Conservation (phyloP, 2,113 vertebrate genomes). For the Gymnobelideus leadbeateri region DNA sequence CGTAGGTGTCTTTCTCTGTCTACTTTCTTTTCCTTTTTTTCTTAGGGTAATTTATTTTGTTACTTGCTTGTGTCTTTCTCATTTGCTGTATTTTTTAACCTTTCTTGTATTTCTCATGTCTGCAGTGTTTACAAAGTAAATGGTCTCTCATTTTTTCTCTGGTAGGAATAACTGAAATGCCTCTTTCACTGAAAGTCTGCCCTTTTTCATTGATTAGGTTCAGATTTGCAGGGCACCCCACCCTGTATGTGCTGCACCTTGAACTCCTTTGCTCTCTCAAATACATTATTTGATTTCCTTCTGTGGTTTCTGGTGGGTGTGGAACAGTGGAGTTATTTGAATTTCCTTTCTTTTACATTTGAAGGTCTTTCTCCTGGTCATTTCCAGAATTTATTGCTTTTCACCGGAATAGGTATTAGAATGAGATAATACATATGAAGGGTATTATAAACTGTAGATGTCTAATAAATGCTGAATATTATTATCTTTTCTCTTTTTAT, state of each 20-base stretch:
- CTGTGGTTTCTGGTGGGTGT: not conserved
- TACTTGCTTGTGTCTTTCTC: not conserved
- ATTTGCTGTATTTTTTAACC: not conserved
- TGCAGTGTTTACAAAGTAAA: not conserved
- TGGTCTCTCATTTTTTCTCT: not conserved
- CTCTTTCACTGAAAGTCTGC: not conserved
- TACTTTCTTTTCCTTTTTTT: not conserved
- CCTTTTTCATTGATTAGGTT: not conserved
- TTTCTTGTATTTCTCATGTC: not conserved
- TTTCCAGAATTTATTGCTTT: not conserved
- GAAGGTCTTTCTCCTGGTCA: not conserved
- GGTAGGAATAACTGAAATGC: not conserved
- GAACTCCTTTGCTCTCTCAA: not conserved
- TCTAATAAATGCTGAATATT: not conserved
- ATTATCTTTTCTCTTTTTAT: not conserved
- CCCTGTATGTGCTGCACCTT: not conserved
- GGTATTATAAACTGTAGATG: not conserved
- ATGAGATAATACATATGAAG: not conserved
- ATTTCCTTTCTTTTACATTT: not conserved
- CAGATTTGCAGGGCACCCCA: not conserved
- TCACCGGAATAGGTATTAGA: not conserved
- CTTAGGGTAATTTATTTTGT: not conserved
- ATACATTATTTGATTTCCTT: not conserved
- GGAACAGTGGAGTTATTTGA: not conserved
- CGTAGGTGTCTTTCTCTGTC: not conserved